Conservation (phyloP, 2,797 vertebrate genomes). For the Danio albolineatus region DNA sequence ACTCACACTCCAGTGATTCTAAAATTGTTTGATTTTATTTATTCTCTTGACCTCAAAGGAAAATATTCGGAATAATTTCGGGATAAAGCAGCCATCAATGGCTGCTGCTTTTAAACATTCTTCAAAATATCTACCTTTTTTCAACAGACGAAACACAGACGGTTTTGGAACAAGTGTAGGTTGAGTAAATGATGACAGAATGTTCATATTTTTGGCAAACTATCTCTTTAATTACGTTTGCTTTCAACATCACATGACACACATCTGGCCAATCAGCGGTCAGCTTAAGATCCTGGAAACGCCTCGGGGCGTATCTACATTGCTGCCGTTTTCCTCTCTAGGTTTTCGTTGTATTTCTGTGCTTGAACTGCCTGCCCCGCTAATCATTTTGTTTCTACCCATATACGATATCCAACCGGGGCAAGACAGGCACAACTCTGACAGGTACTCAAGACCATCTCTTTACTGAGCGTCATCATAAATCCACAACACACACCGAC, state of each 20-base stretch:
- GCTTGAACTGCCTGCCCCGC: conserved; percentile 6
- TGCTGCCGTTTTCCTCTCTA: not conserved
- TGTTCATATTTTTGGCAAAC: too few species aligned
- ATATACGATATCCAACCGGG: conserved; percentile 32
- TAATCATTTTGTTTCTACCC: conserved; percentile 23
- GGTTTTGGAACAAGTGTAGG: too few species aligned
- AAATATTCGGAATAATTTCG: too few species aligned
- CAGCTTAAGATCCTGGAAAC: not conserved
- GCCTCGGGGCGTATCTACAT: not conserved
- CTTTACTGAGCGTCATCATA: not conserved
- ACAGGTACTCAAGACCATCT: conserved; percentile 40
- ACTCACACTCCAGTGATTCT: too few species aligned
- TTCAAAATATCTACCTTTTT: too few species aligned
- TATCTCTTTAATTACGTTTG: too few species aligned
- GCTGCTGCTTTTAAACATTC: too few species aligned
- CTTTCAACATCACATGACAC: not conserved
- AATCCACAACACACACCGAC: not conserved
- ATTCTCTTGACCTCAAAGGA: too few species aligned
- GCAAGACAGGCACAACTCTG: conserved; percentile 38
- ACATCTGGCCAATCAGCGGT: conserved; percentile 4
- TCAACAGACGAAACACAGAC: too few species aligned
- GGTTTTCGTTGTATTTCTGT: conserved; percentile 9
- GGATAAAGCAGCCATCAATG: too few species aligned
- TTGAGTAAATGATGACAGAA: too few species aligned
- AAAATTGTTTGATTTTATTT: too few species aligned